Conservation (phyloP, 2,888 invertebrate species). For the Nineta flava region DNA sequence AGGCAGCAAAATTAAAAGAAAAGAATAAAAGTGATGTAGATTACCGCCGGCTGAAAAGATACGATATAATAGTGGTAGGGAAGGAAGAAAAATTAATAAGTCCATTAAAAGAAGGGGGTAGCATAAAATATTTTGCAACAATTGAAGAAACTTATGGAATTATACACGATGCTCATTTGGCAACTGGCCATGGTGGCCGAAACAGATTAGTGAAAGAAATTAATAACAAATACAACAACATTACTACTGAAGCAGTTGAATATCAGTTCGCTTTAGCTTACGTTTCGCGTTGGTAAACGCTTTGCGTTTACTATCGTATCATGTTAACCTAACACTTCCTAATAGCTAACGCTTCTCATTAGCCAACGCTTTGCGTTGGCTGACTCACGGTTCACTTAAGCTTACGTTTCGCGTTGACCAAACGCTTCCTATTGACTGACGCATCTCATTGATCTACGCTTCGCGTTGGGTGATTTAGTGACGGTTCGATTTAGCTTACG, state of each 20-base stretch:
- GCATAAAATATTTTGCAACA: conserved; percentile 7
- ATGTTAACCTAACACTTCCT: too few species aligned
- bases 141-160: conserved; percentile 9
- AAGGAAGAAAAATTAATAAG: conserved; percentile 7
- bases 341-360: too few species aligned
- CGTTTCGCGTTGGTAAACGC: too few species aligned
- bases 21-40: conserved; percentile 6
- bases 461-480: too few species aligned
- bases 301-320: too few species aligned
- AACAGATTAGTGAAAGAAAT: conserved; percentile 8
- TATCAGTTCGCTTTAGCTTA: conserved; percentile 8
- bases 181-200: conserved; percentile 9
- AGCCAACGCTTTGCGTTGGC: too few species aligned
- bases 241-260: conserved; percentile 9
- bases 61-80: conserved; percentile 4
- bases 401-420: too few species aligned
- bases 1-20: conserved; percentile 8
- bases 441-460: too few species aligned
- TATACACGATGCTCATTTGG: conserved; percentile 9
- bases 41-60: conserved; percentile 6
- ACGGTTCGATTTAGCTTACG: too few species aligned
- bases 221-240: conserved; percentile 10
- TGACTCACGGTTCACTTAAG: too few species aligned
- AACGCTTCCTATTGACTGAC: too few species aligned
- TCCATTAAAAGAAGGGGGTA: conserved; percentile 7